Evolutionary conservation across 2,113 vertebrate genomes (phyloP).

Genomic region (Salvator merianae): DNA sequence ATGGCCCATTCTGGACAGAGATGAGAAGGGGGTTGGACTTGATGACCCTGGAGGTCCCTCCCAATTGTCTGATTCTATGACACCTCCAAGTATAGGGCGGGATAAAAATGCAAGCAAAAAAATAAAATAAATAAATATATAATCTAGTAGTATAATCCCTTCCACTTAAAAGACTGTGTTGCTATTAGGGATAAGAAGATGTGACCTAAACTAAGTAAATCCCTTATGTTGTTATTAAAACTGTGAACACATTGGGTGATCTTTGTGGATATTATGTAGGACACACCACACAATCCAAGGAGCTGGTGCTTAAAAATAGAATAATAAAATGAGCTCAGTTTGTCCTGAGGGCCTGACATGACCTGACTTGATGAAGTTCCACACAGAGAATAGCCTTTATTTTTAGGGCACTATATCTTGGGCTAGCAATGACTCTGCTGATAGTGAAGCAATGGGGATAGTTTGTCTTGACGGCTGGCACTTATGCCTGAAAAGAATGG

Average conservation of each 20-base stretch:
- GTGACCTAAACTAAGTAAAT: neutral
- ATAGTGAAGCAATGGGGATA: slow-evolving; percentile 70
- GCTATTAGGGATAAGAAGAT: no score
- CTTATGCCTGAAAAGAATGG: slow-evolving; percentile 72
- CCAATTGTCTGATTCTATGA: no score
- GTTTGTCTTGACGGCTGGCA: slow-evolving; percentile 75
- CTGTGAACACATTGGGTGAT: slow-evolving; percentile 37
- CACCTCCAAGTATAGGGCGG: no score
- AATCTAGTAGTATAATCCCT: no score
- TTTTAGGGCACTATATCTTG: slow-evolving; percentile 78
- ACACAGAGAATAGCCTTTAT: slow-evolving; percentile 75
- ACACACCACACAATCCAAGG: slow-evolving; percentile 67
- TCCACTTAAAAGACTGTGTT: no score
- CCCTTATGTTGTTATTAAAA: slow-evolving; percentile 23
- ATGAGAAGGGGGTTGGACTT: no score
- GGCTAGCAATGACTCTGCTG: slow-evolving; percentile 75
- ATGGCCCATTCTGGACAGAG: no score
- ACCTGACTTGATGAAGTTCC: slow-evolving; percentile 77
- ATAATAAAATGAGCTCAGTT: slow-evolving; percentile 77
- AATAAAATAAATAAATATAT: no score
- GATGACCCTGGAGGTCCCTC: no score
- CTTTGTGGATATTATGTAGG: slow-evolving; percentile 69
- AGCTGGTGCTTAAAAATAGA: slow-evolving; percentile 78
- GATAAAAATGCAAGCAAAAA: no score
- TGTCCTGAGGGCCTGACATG: slow-evolving; percentile 71